Base-by-base conservation (phyloP, 2,797 vertebrate genomes). In the Poecilia gillii region DNA sequence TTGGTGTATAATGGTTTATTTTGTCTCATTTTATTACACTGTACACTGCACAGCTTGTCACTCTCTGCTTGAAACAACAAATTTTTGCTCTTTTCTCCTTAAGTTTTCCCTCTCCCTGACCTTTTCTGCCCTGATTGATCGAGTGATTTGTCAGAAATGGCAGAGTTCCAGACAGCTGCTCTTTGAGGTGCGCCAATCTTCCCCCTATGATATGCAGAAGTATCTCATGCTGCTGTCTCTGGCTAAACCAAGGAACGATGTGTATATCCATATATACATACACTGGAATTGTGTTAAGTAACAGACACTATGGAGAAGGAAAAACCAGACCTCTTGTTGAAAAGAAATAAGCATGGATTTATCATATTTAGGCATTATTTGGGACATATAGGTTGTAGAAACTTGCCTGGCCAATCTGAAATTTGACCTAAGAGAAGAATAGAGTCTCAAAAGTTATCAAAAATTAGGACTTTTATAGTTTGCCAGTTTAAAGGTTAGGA, bases 131-230 rank as follows among this genome's bases (percentile, higher is more conserved):
- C 41, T 62, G 70, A 72, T 31, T 72, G 70, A 78, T 78, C 76
- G 25, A 72, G 45, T 73, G 77, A 73, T 73, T 78, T 78, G 70
- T 78, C 71, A 73, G 70, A 78, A 62, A 62, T 62, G 70, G 70
- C 53, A 73, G 55, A 47, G 43, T 64, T 78, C 77, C 53, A 78
- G 55, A 47, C 70, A 78, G 77, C 41, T 39, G 45, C 20, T 62
- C 76, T 78, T 72, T 73, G 31, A 64, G 53, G 53, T 73, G 55
- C 11, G 9, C 41, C 70, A 47, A 73, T 62, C 70, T 62, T 78
- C 43, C 43, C 70, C 41, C 31, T 14, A 39, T 45, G 33, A 57
- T 72, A 59, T 78, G 70, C 70, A 72, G 46, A 73, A 73, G 68
- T 46, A 62, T 78, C 72, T 62, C 31, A 62, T 62, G 53, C 20